Conservation (phyloP, 2,888 invertebrate species). For the Alentia gelatinosa region DNA sequence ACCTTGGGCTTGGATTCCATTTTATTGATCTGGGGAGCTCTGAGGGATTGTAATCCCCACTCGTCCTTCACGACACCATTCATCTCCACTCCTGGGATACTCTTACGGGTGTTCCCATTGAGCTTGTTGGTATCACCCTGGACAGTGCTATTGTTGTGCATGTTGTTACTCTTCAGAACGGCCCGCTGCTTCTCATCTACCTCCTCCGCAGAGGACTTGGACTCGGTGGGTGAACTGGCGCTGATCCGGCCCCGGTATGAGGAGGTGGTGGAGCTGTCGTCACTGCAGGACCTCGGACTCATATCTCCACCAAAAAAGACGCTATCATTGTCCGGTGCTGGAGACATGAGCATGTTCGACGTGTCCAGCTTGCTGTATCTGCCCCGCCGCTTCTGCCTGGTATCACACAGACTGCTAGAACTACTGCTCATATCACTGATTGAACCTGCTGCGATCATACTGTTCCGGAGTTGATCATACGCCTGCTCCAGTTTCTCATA, state of each 20-base stretch:
- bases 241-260: background rate
- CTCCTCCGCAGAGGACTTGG: background rate
- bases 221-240: slow-evolving; percentile 2
- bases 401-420: background rate
- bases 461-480: slow-evolving; percentile 11
- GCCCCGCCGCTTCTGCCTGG: background rate
- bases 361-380: background rate
- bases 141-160: background rate
- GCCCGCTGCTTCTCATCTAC: background rate
- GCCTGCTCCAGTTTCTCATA: slow-evolving; percentile 13
- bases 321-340: background rate
- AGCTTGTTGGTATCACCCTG: background rate
- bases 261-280: background rate
- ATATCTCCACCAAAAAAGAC: slow-evolving; percentile 7
- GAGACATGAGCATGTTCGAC: background rate
- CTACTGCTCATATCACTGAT: slow-evolving; percentile 40
- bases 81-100: background rate
- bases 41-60: background rate
- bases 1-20: background rate
- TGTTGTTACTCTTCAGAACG: background rate
- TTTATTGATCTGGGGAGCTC: background rate
- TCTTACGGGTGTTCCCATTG: background rate
- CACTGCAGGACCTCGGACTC: background rate
- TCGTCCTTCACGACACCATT: background rate
- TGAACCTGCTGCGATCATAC: slow-evolving; percentile 30